Conservation (phyloP, 2,113 vertebrate species). For the Paratilapia polleni region DNA sequence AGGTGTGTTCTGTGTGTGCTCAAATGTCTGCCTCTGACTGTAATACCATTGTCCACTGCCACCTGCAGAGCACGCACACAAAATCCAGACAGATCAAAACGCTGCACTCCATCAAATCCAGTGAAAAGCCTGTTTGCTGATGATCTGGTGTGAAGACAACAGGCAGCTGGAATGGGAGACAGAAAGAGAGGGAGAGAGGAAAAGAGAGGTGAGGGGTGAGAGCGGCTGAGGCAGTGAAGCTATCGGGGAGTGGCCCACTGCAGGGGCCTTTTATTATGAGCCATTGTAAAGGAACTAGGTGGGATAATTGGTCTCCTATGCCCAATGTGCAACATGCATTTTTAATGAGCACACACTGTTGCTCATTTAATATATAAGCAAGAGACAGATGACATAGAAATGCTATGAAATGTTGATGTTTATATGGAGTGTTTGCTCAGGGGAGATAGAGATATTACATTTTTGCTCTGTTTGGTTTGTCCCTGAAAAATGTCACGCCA, state of each 20-base stretch:
- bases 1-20: not conserved
- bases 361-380: conserved; percentile 64
- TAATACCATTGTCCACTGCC: conserved; percentile 63
- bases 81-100: conserved; percentile 71
- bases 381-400: conserved; percentile 47
- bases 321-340: conserved; percentile 68
- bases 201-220: conserved; percentile 39
- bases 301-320: conserved; percentile 74
- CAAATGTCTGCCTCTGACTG: conserved; percentile 27
- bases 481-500: not conserved
- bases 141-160: conserved; percentile 66
- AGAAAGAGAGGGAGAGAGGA: not conserved
- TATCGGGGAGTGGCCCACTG: conserved; percentile 53
- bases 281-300: conserved; percentile 67
- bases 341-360: conserved; percentile 73
- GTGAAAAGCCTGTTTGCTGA: conserved; percentile 72
- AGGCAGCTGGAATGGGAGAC: conserved; percentile 45
- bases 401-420: conserved; percentile 22
- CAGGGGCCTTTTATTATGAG: conserved; percentile 61
- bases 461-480: conserved; percentile 1
- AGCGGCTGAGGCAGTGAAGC: conserved; percentile 16
- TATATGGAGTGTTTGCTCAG: not conserved
- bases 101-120: conserved; percentile 70
- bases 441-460: conserved; percentile 28
- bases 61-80: conserved; percentile 64